Evolutionary conservation across 2,888 invertebrate species (phyloP).

Genomic region (Sesamia inferens): DNA sequence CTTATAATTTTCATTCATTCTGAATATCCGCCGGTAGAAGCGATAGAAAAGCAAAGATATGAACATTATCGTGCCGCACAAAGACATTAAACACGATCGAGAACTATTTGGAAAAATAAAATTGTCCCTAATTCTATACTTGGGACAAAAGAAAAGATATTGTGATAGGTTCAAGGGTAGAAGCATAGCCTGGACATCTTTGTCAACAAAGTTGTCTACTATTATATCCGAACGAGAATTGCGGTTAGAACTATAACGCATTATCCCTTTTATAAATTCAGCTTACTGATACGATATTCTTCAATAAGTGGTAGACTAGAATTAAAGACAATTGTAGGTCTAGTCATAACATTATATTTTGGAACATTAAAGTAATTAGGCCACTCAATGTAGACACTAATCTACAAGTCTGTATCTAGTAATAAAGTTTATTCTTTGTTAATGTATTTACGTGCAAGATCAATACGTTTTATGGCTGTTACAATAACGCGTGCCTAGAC

Average conservation of each 20-base stretch:
- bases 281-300: neutral
- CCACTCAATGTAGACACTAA: neutral
- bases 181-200: too few species aligned
- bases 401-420: neutral
- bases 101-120: neutral
- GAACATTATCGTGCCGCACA: neutral
- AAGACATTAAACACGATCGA: constrained; percentile 1
- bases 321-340: neutral
- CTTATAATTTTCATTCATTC: neutral
- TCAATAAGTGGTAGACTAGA: neutral
- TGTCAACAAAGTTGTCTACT: too few species aligned
- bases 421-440: neutral
- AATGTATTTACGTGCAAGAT: neutral
- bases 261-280: too few species aligned
- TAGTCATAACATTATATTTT: neutral
- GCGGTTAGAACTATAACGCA: too few species aligned
- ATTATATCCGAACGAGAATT: too few species aligned
- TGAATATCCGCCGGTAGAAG: neutral
- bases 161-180: too few species aligned
- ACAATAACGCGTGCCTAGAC: too few species aligned
- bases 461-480: neutral
- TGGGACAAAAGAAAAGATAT: too few species aligned
- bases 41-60: constrained; percentile 9
- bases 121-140: too few species aligned
- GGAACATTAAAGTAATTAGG: too few species aligned